These are phyloP conservation scores for Plagodis dolabraria DNA, from an alignment of 2,888 invertebrate species.

Conservation along the genomic window DNA sequence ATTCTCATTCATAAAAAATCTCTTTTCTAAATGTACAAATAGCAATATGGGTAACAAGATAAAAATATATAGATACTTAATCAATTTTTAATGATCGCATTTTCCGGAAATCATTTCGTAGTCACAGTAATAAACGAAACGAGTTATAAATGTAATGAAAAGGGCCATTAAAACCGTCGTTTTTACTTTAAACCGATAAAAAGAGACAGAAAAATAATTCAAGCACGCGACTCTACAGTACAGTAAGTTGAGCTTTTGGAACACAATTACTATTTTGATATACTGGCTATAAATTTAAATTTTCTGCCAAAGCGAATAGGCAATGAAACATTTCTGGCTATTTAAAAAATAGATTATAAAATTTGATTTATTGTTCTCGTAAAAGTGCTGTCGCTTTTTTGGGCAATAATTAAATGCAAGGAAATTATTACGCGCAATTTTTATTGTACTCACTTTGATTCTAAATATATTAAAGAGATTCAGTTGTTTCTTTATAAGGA, in stretches of 20 bases:
- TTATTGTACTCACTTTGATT: too few relatives aligned
- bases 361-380: constrained; percentile 48
- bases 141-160: constrained; percentile 20
- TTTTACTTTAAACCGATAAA: constrained; percentile 60
- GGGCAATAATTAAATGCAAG: too few relatives aligned
- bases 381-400: constrained; percentile 28
- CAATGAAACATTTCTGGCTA: constrained; percentile 19
- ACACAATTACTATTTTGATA: constrained; percentile 37
- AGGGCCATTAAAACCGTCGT: constrained; percentile 33
- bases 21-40: too few relatives aligned
- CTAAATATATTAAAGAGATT: too few relatives aligned
- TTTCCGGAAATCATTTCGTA: constrained; percentile 27
- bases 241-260: constrained; percentile 42
- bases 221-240: constrained; percentile 60
- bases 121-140: constrained; percentile 25
- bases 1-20: too few relatives aligned
- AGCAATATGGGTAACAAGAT: background rate
- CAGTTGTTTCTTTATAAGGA: too few relatives aligned
- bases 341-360: constrained; percentile 34
- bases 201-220: constrained; percentile 48
- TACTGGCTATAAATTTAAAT: constrained; percentile 48
- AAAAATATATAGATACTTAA: constrained; percentile 11
- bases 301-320: constrained; percentile 22
- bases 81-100: constrained; percentile 26
- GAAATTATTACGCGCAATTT: too few relatives aligned